Base-by-base conservation (phyloP, 1,140 invertebrate species). In the Drosophila willistoni region DNA sequence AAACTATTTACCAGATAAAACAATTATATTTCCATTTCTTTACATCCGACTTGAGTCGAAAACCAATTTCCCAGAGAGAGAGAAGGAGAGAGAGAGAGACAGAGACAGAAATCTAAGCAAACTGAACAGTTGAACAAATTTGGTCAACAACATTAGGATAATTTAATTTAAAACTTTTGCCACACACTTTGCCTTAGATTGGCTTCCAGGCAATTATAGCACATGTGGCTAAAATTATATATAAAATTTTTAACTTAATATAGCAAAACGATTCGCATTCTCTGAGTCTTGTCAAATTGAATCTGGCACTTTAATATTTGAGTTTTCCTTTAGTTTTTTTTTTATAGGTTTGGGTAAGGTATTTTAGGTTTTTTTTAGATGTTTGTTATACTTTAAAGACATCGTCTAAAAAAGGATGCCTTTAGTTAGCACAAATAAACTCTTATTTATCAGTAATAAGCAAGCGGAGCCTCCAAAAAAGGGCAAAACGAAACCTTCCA, bases 121-220 rank as follows among this genome's bases (percentile, higher is more conserved):
- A 77, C 9, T 10, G 3, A 39, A 39, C 9, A 22, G 44, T 51
- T 4, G 44, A 64, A 68, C 60, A 51, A 29, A 78, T 64, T 69
- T 83, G 76, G 71, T 68, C 67, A 85, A 84, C 73, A 65, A 67
- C 61, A 67, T 85, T 77, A 78, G 63, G 71, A 54, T 66, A 71
- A 89, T 78, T 89, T 78, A 77, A 89, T 83, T 89, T 79, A 65
- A 77, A 77, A 87, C 76, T 87, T 87, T 80, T 51, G 17, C 17
- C 44, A 12, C 36, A 39, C 10, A 13, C 56, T 39, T 39, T 39
- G 36, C 10, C 36, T 75, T 7, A 19, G 66, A 39, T 44, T 69
- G 59, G 42, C 59, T 44, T 1, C 47, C 63, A 42, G 66, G 65
- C 75, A 68, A 54, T 78, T 69, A 71, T 80, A 67, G 82, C 78